Evolutionary conservation across 1,140 invertebrate species (phyloP).

Genomic region (Hylaeus volcanicus): DNA sequence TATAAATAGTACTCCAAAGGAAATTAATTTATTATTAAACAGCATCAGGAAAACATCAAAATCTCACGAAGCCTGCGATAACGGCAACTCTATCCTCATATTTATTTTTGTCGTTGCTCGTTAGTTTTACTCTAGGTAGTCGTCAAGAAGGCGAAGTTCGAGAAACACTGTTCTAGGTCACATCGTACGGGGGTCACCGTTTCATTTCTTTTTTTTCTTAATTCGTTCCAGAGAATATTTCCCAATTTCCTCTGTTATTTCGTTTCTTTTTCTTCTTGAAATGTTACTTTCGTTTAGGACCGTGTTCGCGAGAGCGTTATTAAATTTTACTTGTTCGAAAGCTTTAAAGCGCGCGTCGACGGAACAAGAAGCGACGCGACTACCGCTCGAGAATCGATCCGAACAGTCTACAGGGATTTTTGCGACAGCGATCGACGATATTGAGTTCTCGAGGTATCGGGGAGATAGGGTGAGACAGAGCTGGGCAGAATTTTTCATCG

Average conservation of each 20-base stretch:
- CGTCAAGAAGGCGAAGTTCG: too few species aligned
- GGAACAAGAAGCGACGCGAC: too few species aligned
- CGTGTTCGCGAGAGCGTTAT: background rate
- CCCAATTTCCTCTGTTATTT: conserved; percentile 7
- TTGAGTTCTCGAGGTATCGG: conserved; percentile 6
- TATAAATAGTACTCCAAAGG: too few species aligned
- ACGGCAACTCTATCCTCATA: too few species aligned
- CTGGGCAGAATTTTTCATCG: too few species aligned
- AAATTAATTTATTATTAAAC: too few species aligned
- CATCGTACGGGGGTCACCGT: background rate
- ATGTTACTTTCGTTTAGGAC: background rate
- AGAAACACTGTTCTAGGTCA: background rate
- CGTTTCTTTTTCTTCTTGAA: background rate
- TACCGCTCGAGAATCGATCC: background rate
- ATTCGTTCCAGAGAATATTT: background rate
- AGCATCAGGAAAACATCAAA: too few species aligned
- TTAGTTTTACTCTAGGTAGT: too few species aligned
- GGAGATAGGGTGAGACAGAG: background rate
- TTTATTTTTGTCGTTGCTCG: too few species aligned
- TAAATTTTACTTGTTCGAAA: background rate
- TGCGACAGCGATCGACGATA: background rate
- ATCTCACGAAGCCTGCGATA: too few species aligned
- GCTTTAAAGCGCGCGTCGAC: background rate
- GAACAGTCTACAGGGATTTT: background rate
- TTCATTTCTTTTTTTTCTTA: background rate